Base-by-base conservation (phyloP, 2,888 invertebrate species). In the Drosophila pegasa region DNA sequence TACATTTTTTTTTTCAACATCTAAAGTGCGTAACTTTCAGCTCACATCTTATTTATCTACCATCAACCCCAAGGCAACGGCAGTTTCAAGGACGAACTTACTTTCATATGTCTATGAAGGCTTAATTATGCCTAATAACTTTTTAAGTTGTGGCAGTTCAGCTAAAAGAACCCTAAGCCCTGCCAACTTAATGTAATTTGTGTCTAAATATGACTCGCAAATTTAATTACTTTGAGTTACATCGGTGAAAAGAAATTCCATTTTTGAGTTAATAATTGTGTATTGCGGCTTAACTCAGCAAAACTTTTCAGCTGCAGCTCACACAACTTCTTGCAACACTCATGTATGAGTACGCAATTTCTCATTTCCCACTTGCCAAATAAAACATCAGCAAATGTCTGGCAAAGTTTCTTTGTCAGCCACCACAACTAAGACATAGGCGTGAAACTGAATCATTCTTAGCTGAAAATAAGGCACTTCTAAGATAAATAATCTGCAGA, bases 21-120 rank as follows among this genome's bases (percentile, higher is more conserved):
- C 10, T 27, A 12, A 63, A 63, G 16, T 41, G 27, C 35, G 33
- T 41, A 62, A 16, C 48, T 12, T 12, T 51, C 29, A 51, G 22
- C 20, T 35, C 18, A 27, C 3, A 14, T 29, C 27, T 29, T 10
- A 33, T 29, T 22, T 16, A 43, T n/a, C 14, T 25, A 10, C 7
- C 4, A n/a, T 37, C 18, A 31, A 20, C 31, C 40, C 16, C 20
- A 10, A 27, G 33, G 38, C 61, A 31, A 20, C 1, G 12, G 10
- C 16, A 59, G 6, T 20, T 33, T 33, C 33, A 45, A 45, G 8
- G 16, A 20, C 31, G 10, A 41, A 18, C 18, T 27, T 9, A 18
- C 25, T 25, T 29, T 18, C 22, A 29, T 29, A 29, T 12, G 12
- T 27, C 37, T 3, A 5, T 29, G 8, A 8, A 1, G 4, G 16